phyloP scores from a whole-genome alignment of 2,888 invertebrate genomes.

The Eupithecia dodoneata region DNA sequence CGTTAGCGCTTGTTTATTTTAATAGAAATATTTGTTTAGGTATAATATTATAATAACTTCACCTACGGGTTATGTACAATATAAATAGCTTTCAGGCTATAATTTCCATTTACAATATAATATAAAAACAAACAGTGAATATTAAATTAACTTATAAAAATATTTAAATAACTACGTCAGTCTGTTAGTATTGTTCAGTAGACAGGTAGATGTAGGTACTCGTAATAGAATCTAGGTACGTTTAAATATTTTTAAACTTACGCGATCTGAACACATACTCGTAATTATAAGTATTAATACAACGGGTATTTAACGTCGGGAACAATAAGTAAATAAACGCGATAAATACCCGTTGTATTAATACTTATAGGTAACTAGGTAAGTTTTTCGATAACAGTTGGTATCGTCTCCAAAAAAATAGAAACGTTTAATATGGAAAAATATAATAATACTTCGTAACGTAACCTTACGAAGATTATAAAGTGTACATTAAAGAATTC shows the following conservation, averaged over 20 bases:
- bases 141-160: background rate
- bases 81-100: constrained; percentile 1
- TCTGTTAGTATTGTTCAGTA: background rate
- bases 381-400: background rate
- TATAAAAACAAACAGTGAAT: constrained; percentile 8
- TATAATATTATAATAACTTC: constrained; percentile 9
- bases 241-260: too few species aligned
- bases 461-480: too few species aligned
- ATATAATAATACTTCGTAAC: too few species aligned
- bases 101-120: constrained; percentile 1
- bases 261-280: too few species aligned
- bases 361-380: too few species aligned
- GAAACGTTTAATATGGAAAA: too few species aligned
- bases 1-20: constrained; percentile 51
- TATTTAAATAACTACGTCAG: background rate
- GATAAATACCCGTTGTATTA: too few species aligned
- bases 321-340: too few species aligned
- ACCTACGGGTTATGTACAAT: constrained; percentile 6
- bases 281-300: too few species aligned
- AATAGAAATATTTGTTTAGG: constrained; percentile 43
- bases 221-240: too few species aligned
- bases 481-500: background rate
- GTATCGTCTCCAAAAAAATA: too few species aligned
- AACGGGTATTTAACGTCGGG: too few species aligned
- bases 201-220: background rate